These are phyloP conservation scores for Miltochrista miniata DNA, from an alignment of 2,888 invertebrate genomes.

Conservation along the genomic window DNA sequence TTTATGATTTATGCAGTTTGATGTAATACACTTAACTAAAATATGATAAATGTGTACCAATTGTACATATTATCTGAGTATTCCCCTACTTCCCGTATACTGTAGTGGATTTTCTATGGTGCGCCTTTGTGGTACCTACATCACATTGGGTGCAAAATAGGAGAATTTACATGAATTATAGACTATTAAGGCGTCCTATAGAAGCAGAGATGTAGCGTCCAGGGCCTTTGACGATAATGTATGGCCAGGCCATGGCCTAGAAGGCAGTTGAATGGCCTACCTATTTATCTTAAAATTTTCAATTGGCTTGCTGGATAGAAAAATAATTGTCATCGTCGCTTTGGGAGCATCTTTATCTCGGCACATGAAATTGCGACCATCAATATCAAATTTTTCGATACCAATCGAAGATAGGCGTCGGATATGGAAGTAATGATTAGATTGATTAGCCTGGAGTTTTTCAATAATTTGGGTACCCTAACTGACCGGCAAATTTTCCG, in stretches of 20 bases:
- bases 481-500: no score
- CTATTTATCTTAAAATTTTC: constrained; percentile 7
- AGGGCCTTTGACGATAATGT: constrained; percentile 3
- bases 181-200: neutral
- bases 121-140: constrained; percentile 12
- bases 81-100: neutral
- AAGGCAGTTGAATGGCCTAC: constrained; percentile 6
- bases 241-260: constrained; percentile 17
- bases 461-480: no score
- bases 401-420: no score
- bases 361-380: no score
- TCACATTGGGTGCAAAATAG: constrained; percentile 23
- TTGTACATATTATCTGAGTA: no score
- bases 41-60: no score
- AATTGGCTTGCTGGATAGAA: constrained; percentile 17
- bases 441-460: no score
- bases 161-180: constrained; percentile 14
- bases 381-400: no score
- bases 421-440: no score
- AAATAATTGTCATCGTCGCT: constrained; percentile 7
- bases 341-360: neutral
- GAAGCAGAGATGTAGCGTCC: constrained; percentile 9
- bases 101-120: constrained; percentile 7
- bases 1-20: no score
- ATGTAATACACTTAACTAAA: no score